Conservation (phyloP, 2,113 vertebrate species). For the Lepisosteus oculatus region DNA sequence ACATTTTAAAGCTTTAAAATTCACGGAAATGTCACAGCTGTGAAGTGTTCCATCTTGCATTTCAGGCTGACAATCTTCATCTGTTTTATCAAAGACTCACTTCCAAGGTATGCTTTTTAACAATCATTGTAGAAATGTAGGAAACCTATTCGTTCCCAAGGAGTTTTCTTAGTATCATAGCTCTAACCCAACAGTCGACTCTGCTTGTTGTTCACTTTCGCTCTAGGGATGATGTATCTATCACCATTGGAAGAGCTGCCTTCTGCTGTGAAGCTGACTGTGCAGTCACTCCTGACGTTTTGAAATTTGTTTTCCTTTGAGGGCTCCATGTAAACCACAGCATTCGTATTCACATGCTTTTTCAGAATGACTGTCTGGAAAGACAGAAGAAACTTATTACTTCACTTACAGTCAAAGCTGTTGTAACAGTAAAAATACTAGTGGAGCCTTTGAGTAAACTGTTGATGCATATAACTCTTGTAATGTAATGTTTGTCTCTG, state of each 20-base stretch:
- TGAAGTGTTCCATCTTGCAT: neutral
- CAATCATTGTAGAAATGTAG: slow-evolving; percentile 34
- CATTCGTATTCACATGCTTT: slow-evolving; percentile 71
- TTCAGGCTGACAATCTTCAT: neutral
- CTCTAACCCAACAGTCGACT: slow-evolving; percentile 54
- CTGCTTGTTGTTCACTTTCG: slow-evolving; percentile 61
- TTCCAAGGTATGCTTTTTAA: slow-evolving; percentile 26
- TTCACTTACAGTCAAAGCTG: too few species aligned
- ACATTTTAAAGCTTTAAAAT: neutral
- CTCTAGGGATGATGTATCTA: slow-evolving; percentile 67
- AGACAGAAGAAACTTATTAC: neutral
- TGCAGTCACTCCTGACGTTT: slow-evolving; percentile 64
- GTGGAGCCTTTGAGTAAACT: too few species aligned
- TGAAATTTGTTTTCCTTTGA: slow-evolving; percentile 71
- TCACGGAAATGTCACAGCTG: neutral
- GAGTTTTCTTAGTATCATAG: neutral
- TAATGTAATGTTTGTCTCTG: too few species aligned
- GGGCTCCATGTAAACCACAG: slow-evolving; percentile 70
- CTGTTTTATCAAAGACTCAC: neutral
- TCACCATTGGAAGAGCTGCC: slow-evolving; percentile 51
- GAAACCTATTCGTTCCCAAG: slow-evolving; percentile 15
- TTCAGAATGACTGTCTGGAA: slow-evolving; percentile 69
- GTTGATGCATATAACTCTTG: too few species aligned
- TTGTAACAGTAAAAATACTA: too few species aligned
- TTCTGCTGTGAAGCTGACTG: slow-evolving; percentile 61